A percentile compares a stretch with the other conserved stretches of the same genome.
These are phyloP conservation scores for Hylaea fasciaria DNA, from an alignment of 2,888 invertebrate genomes.

Conservation along the genomic window DNA sequence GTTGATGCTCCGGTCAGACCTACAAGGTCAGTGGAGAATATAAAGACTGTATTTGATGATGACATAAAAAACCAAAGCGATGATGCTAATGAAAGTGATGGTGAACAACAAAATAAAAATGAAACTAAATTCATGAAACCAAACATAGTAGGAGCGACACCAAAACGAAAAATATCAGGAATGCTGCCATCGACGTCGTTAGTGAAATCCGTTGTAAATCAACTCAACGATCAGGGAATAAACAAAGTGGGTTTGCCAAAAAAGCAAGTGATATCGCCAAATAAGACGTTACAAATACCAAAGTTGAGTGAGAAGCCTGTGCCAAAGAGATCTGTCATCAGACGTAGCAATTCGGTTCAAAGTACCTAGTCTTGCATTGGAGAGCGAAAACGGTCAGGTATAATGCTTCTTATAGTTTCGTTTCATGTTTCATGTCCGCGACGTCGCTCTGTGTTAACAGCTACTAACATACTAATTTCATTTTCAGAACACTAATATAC, in stretches of 20 bases:
- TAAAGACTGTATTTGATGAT: conserved; percentile 53
- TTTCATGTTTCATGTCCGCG: conserved; percentile 35
- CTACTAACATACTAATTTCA: conserved; percentile 67
- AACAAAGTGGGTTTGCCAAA: conserved; percentile 74
- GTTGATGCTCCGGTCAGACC: conserved; percentile 72
- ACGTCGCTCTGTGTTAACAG: conserved; percentile 46
- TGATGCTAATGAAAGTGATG: conserved; percentile 43
- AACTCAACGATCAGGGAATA: conserved; percentile 73
- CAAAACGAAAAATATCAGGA: conserved; percentile 66
- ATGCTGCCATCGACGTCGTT: conserved; percentile 75
- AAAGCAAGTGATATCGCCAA: conserved; percentile 76
- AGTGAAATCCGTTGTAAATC: conserved; percentile 74
- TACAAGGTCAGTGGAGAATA: conserved; percentile 69
- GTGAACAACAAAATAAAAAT: conserved; percentile 46
- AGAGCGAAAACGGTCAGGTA: conserved; percentile 77
- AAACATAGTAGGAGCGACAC: conserved; percentile 78
- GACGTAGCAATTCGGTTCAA: conserved; percentile 78
- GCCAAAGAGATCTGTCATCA: conserved; percentile 75
- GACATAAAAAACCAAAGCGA: conserved; percentile 44
- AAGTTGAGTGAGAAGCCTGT: conserved; percentile 78
- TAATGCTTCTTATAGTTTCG: conserved; percentile 64
- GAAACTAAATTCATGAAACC: conserved; percentile 60
- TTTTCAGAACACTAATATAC: conserved; percentile 86
- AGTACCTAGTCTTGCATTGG: conserved; percentile 65
- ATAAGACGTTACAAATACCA: conserved; percentile 81